phyloP scores from a whole-genome alignment of 2,113 vertebrate species.

The Willisornis vidua region DNA sequence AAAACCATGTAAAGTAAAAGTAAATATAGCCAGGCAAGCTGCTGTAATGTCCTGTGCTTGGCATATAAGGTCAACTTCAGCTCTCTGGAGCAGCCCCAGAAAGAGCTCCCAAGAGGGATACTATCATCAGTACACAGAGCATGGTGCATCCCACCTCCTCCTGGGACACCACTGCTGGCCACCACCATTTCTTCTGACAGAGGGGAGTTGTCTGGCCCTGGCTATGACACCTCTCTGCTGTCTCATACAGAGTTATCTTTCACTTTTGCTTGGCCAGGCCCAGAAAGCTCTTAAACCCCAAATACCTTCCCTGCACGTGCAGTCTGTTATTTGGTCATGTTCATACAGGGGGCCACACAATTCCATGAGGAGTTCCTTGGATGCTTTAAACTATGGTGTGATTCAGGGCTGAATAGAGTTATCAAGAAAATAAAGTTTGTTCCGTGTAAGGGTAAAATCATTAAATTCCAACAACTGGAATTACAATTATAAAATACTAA shows the following conservation, averaged over 20 bases:
- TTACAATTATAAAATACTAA: not conserved
- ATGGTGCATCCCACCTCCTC: not conserved
- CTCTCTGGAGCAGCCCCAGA: not conserved
- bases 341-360: not conserved
- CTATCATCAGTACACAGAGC: not conserved
- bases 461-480: not conserved
- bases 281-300: not conserved
- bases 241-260: not conserved
- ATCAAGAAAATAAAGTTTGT: not conserved
- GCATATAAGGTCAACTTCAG: not conserved
- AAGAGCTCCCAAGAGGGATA: not conserved
- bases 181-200: not conserved
- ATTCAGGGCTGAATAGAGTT: not conserved
- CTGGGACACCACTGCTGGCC: not conserved
- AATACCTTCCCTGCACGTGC: not conserved
- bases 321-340: not conserved
- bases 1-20: not conserved
- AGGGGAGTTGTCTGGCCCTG: not conserved
- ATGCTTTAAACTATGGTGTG: not conserved
- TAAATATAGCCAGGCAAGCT: not conserved
- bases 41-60: not conserved
- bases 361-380: not conserved
- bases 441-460: not conserved
- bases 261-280: not conserved
- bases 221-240: not conserved